phyloP scores from a whole-genome alignment of 2,113 vertebrate genomes.

The Cnemophilus loriae region DNA sequence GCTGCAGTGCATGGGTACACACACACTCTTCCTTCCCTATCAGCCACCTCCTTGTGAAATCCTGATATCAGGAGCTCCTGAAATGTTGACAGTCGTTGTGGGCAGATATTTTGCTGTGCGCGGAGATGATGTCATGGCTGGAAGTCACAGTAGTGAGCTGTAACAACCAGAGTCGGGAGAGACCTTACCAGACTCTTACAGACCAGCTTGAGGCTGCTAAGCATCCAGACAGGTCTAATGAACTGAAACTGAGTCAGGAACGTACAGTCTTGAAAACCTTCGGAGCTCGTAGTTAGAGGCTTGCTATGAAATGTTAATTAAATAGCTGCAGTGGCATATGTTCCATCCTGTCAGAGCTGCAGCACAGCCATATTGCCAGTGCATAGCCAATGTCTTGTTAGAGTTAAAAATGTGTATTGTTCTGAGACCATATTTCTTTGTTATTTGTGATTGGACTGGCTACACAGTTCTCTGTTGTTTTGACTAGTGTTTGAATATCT shows the following conservation, averaged over 20 bases:
- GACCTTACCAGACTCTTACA: conserved; percentile 16
- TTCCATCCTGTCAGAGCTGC: not conserved
- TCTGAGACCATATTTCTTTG: not conserved
- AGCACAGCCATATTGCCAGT: not conserved
- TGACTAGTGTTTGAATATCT: not conserved
- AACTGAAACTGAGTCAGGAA: not conserved
- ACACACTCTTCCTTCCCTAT: not conserved
- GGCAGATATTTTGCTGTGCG: not conserved
- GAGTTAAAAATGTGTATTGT: not conserved
- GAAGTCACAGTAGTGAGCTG: not conserved
- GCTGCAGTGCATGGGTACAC: not conserved
- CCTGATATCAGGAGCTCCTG: not conserved
- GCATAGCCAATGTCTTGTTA: not conserved
- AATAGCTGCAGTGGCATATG: not conserved
- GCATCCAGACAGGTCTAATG: conserved; percentile 19
- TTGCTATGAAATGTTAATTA: conserved; percentile 36
- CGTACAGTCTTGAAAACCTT: not conserved
- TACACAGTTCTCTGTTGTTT: not conserved
- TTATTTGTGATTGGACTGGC: not conserved
- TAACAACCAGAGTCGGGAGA: not conserved
- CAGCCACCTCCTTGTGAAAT: not conserved
- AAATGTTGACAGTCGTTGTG: not conserved
- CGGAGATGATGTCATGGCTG: not conserved
- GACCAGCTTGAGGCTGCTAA: not conserved
- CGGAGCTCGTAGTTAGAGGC: not conserved